These are phyloP conservation scores for Oopsacas minuta DNA, from an alignment of 37 sponge, comb jelly and placozoan genomes.

Conservation along the genomic window DNA sequence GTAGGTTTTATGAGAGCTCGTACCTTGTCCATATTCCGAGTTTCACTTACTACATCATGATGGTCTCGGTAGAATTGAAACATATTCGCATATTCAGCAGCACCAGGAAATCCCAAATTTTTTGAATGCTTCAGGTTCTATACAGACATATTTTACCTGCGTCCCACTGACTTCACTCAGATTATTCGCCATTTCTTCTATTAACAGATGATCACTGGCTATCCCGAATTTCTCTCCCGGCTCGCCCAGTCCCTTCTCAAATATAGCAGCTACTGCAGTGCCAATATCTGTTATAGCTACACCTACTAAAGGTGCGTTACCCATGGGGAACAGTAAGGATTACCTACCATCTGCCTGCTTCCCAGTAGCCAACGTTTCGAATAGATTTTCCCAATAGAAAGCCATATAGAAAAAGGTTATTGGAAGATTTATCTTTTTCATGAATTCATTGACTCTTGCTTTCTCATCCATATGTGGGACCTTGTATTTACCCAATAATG, in stretches of 20 bases:
- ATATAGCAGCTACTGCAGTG: constrained; percentile 38
- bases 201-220: not conserved
- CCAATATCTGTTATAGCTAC: constrained; percentile 36
- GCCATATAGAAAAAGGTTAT: constrained; percentile 37
- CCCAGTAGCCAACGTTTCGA: not conserved
- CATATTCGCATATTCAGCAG: not conserved
- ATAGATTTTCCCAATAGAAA: constrained; percentile 50
- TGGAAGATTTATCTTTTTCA: constrained; percentile 40
- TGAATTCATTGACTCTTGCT: constrained; percentile 34
- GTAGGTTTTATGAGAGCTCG: not conserved
- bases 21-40: not conserved
- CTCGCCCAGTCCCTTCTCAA: constrained; percentile 25
- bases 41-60: not conserved
- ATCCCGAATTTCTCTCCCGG: not conserved
- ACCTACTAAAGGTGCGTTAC: constrained; percentile 37
- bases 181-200: not conserved
- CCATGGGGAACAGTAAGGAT: constrained; percentile 26
- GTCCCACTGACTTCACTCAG: not conserved
- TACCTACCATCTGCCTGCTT: constrained; percentile 42
- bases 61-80: not conserved
- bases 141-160: not conserved
- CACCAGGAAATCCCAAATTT: not conserved
- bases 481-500: constrained; percentile 14
- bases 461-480: constrained; percentile 49
- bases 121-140: not conserved